Percentiles rank a stretch among this genome's conserved stretches.
Conservation (phyloP, 2,113 vertebrate species). For the Cathartes aura region DNA sequence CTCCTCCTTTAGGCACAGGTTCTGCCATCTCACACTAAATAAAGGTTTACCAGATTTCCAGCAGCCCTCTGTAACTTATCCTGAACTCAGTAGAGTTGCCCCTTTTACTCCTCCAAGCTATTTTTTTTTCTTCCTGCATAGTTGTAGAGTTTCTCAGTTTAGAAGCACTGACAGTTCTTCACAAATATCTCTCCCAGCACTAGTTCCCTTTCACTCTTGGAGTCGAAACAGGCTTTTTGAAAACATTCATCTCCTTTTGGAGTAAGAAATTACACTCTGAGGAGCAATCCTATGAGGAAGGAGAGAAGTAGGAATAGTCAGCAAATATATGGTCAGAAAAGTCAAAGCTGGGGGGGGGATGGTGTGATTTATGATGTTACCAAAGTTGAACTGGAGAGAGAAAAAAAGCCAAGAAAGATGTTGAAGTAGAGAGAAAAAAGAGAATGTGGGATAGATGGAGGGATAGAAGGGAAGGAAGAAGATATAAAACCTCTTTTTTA, state of each 20-base stretch:
- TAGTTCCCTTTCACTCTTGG: neutral
- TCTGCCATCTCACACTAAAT: neutral
- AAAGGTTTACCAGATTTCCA: neutral
- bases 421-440: neutral
- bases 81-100: neutral
- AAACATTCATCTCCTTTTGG: conserved; percentile 20
- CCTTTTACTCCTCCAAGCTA: neutral
- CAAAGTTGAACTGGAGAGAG: neutral
- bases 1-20: neutral
- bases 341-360: neutral
- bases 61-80: neutral
- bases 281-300: neutral
- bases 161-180: neutral
- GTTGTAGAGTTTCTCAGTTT: neutral
- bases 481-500: neutral
- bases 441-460: neutral
- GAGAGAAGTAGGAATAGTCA: neutral
- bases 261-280: conserved; percentile 1
- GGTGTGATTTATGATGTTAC: neutral
- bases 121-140: neutral
- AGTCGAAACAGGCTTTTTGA: neutral
- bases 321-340: conserved; percentile 32
- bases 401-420: neutral
- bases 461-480: neutral
- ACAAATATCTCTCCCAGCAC: neutral